phyloP scores from a whole-genome alignment of 2,797 vertebrate genomes.

The Sarcoramphus papa region DNA sequence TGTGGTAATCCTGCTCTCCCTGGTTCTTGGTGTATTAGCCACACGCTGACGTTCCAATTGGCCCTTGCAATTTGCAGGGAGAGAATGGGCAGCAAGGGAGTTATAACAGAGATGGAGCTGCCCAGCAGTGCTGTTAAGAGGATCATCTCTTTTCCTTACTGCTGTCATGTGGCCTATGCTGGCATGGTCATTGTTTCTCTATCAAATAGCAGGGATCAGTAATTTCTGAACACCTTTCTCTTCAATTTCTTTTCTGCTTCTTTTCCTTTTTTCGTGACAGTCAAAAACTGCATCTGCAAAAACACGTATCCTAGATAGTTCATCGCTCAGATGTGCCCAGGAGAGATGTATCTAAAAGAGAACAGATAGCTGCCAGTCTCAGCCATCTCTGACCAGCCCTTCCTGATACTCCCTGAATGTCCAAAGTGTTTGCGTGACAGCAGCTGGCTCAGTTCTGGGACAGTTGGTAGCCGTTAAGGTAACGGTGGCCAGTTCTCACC shows the following conservation, averaged over 20 bases:
- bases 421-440: not conserved
- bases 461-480: not conserved
- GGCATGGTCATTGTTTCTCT: not conserved
- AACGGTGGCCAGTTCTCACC: not conserved
- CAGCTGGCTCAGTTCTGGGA: not conserved
- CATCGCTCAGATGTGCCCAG: not conserved
- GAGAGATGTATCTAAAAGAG: not conserved
- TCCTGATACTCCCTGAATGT: not conserved
- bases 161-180: rapidly evolving
- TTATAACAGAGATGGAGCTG: not conserved
- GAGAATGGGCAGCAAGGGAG: not conserved
- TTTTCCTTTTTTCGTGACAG: not conserved
- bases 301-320: not conserved
- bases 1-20: not conserved
- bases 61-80: not conserved
- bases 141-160: not conserved
- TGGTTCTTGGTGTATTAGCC: not conserved
- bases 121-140: not conserved
- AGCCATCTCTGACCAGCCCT: not conserved
- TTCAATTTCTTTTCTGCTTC: not conserved
- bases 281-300: not conserved
- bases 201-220: not conserved
- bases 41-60: not conserved
- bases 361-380: not conserved
- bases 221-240: not conserved